Base-by-base conservation (phyloP, 1,140 invertebrate genomes). In the Pseudomyrmex pallidus region DNA sequence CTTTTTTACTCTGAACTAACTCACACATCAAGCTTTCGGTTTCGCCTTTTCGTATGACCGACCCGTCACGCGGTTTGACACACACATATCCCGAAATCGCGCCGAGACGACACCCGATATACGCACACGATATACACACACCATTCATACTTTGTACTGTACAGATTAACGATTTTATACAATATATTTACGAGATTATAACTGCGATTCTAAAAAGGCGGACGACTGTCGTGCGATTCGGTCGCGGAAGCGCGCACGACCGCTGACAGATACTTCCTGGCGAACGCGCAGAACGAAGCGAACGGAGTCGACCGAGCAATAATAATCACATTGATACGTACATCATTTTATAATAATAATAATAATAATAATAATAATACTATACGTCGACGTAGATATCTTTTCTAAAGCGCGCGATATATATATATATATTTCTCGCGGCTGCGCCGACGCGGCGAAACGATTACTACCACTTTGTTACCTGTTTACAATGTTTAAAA, bases 401-500 rank as follows among this genome's bases (percentile, higher is more conserved):
- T 46, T 17, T 44, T 46, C 35, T n/a, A 35, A 17, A 56, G 52
- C 25, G 9, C 12, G n/a, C 46, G 46, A 35, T 35, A 35, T 35
- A 35, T 35, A 35, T 35, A 35, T 35, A 35, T 35, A 35, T 35
- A 35, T 59, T 66, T 3, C 72, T 68, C 67, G 57, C 25, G 9
- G 48, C 86, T 20, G 54, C 50, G 66, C 56, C 46, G 22, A 44
- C 70, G 87, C 82, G 86, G 89, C 90, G 83, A 73, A 90, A 90
- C 91, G 91, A 92, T 91, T 90, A 90, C 90, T 92, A 94, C 91
- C 92, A 94, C 91, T 94, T 94, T 94, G 93, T 94, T 94, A 94
- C 91, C 91, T 92, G 91, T 94, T 94, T 92, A 94, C 91, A 92
- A 91, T 93, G 93, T 93, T 93, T 94, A 94, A 92, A 87, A 86